Base-by-base conservation (phyloP, 2,888 invertebrate genomes). In the Caenorhabditis wallacei region DNA sequence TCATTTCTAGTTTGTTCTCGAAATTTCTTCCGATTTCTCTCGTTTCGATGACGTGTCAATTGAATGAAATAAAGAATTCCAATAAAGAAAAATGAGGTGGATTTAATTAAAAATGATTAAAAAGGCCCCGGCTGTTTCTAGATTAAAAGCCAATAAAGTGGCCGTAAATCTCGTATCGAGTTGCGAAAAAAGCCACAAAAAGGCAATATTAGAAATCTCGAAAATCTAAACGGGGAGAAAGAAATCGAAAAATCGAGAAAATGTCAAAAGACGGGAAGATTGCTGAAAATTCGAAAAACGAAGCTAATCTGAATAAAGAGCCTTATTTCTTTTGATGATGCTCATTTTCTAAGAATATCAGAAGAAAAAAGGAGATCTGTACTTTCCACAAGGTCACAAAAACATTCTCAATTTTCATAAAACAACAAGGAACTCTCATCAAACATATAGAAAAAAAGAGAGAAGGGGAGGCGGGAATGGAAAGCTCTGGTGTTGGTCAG, bases 141-240 rank as follows among this genome's bases (percentile, higher is more conserved):
- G 69, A 56, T 56, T 56, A 70, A 70, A 59, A 30, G 43, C 35
- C 57, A 59, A 70, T 70, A 70, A 59, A 57, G 59, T 59, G 57
- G 70, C 48, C 18, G 48, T 70, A 70, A 57, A 70, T 43, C 43
- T 46, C 26, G 43, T 26, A 43, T n/a, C 3, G 11, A 1, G n/a
- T 13, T 30, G 48, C 18, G 22, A 2, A 43, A 8, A 11, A 46
- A 4, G 18, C 8, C 16, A 24, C 48, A 43, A 48, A 16, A 20
- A 35, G 11, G 24, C 54, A 54, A 68, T 68, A 54, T 54, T 40
- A 40, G 40, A 35, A 7, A 51, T 10, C 54, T 20, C 13, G 5
- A 18, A n/a, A 48, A 18, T 20, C 8, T 16, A 22, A 16, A 7
- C 8, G 20, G 18, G 35, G 48, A 35, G 16, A 69, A 40, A 40